Conservation (phyloP, 1,140 invertebrate genomes). For the Sitophilus oryzae region DNA sequence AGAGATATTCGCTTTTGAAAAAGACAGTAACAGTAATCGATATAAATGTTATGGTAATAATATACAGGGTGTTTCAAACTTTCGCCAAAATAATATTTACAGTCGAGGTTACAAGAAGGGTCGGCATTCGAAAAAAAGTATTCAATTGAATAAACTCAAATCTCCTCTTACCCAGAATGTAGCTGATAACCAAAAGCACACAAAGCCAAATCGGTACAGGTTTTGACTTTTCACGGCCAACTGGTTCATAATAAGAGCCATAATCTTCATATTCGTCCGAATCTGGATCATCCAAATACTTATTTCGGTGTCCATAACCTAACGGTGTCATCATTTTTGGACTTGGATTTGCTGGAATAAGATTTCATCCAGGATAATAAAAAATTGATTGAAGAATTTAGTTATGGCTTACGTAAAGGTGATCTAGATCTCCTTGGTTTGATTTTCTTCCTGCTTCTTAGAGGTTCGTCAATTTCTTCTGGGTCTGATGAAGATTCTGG, state of each 20-base stretch:
- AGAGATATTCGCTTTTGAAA: no score
- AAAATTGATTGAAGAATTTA: not conserved
- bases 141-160: no score
- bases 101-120: no score
- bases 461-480: constrained; percentile 16
- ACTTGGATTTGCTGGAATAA: constrained; percentile 41
- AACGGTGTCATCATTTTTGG: constrained; percentile 63
- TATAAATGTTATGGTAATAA: no score
- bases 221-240: constrained; percentile 46
- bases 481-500: constrained; percentile 13
- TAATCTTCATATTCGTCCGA: constrained; percentile 47
- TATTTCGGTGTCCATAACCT: constrained; percentile 57
- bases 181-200: constrained; percentile 80
- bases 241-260: constrained; percentile 41
- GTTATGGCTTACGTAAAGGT: constrained; percentile 25
- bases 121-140: no score
- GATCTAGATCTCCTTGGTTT: constrained; percentile 19
- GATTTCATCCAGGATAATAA: not conserved
- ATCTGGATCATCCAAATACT: constrained; percentile 47
- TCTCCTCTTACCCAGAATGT: constrained; percentile 59
- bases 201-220: constrained; percentile 89
- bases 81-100: no score
- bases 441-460: constrained; percentile 10
- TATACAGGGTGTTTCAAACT: no score
- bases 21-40: no score